Percentiles rank a stretch among this genome's conserved stretches.
These are phyloP conservation scores for Thamnaconus septentrionalis DNA, from an alignment of 2,113 vertebrate species.

Conservation along the genomic window DNA sequence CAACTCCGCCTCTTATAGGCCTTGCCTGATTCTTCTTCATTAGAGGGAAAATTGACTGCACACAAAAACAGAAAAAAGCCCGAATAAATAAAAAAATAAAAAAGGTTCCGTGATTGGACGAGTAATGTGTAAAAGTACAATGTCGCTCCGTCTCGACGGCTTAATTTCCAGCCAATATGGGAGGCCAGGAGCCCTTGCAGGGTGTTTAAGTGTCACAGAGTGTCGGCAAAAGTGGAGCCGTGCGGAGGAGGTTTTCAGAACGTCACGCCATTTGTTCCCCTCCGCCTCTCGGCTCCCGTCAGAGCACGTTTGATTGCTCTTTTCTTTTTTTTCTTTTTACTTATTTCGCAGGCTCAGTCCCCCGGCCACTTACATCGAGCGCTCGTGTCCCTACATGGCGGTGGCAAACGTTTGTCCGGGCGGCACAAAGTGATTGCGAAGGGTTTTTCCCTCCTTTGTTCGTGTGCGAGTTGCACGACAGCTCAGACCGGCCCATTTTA, in stretches of 20 bases:
- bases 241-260: too few relatives aligned
- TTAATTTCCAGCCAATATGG: background rate
- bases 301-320: conserved; percentile 12
- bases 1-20: too few relatives aligned
- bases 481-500: conserved; percentile 24
- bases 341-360: background rate
- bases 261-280: background rate
- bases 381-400: conserved; percentile 1
- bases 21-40: too few relatives aligned
- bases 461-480: conserved; percentile 3
- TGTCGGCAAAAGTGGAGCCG: too few relatives aligned
- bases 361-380: conserved; percentile 12
- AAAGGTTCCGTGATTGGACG: too few relatives aligned
- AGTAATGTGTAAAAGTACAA: too few relatives aligned
- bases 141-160: too few relatives aligned
- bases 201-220: conserved; percentile 6
- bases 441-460: background rate
- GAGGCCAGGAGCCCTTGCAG: background rate
- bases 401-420: conserved; percentile 17
- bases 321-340: conserved; percentile 2
- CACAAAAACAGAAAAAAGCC: too few relatives aligned
- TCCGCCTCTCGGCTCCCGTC: background rate
- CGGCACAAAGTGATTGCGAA: background rate
- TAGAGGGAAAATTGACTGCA: too few relatives aligned
- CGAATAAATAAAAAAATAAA: too few relatives aligned